These are phyloP conservation scores for Euura lappo DNA, from an alignment of 1,140 invertebrate genomes.

Conservation along the genomic window DNA sequence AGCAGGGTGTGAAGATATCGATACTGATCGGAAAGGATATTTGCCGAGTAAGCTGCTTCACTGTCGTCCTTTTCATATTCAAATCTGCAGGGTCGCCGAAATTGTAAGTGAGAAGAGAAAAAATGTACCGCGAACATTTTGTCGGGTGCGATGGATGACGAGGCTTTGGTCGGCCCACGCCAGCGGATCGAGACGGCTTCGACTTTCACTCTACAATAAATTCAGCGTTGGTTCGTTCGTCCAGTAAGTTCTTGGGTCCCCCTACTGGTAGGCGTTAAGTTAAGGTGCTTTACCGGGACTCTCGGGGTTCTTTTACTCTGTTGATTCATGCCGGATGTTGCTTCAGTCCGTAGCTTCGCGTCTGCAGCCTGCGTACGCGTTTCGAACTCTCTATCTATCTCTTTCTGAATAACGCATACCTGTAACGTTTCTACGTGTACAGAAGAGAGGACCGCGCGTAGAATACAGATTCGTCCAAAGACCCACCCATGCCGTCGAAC, in stretches of 20 bases:
- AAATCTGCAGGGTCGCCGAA: too few species aligned
- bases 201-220: constrained; percentile 45
- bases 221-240: constrained; percentile 33
- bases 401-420: too few species aligned
- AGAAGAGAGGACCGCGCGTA: background rate
- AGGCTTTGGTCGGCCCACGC: background rate
- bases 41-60: too few species aligned
- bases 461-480: background rate
- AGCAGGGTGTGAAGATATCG: too few species aligned
- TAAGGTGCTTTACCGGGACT: constrained; percentile 27
- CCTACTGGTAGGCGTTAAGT: constrained; percentile 40
- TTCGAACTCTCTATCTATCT: too few species aligned
- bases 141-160: constrained; percentile 10
- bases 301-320: constrained; percentile 30
- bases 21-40: too few species aligned
- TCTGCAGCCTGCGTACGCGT: too few species aligned
- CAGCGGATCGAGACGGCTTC: constrained; percentile 15
- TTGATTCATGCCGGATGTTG: constrained; percentile 51
- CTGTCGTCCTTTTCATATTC: too few species aligned
- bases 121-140: background rate
- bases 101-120: background rate
- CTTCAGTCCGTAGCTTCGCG: constrained; percentile 26
- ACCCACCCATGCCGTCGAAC: too few species aligned
- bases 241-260: constrained; percentile 30
- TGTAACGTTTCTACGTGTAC: background rate